Base-by-base conservation (phyloP, 30 jellyfish, hydroid and myxozoan species). In the Pseudorhiza aurosa region DNA sequence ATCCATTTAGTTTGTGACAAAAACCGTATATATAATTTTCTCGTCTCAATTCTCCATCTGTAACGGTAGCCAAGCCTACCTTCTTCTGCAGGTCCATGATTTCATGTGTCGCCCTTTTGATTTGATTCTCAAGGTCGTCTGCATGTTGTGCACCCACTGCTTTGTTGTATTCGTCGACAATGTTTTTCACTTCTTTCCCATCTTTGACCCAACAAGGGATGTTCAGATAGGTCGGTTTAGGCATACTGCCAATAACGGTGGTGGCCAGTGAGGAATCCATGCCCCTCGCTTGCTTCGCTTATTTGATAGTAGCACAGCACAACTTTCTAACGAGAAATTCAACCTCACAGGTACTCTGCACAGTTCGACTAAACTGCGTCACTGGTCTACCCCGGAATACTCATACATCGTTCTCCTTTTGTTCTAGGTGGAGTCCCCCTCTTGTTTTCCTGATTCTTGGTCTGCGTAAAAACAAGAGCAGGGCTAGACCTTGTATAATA, bases 221-320 rank as follows among this genome's bases (percentile, higher is more conserved):
- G 25, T 53, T 28, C 57, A 90, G 71, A 53, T 72, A 82, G 0
- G 67, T 87, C 1, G 97, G 96, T 57, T 82, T 82, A 8, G 96
- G 89, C 93, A 90, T 73, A 31, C 97, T 90, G 31, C 97, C 97
- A 37, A 90, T 58, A 0, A 83, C 87, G 0, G 97, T 90, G 27
- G 97, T 83, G 6, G 29, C 65, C 31, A 83, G 76, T 18, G 87
- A 56, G 5, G 82, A n/a, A n/a, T n/a, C 29, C 85, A 67, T 82
- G 33, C 24, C 24, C 9, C 35, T 4, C 8, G 35, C 14, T 46
- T 46, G 27, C 19, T 46, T n/a, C n/a, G n/a, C n/a, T n/a, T n/a
- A n/a, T n/a, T n/a, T n/a, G n/a, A n/a, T n/a, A n/a, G n/a, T n/a
- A n/a, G n/a, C n/a, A n/a, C n/a, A n/a, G n/a, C n/a, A n/a, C n/a